A percentile compares a stretch with the other conserved stretches of the same genome.
Conservation (phyloP, 2,113 vertebrate genomes). For the Theristicus caerulescens region DNA sequence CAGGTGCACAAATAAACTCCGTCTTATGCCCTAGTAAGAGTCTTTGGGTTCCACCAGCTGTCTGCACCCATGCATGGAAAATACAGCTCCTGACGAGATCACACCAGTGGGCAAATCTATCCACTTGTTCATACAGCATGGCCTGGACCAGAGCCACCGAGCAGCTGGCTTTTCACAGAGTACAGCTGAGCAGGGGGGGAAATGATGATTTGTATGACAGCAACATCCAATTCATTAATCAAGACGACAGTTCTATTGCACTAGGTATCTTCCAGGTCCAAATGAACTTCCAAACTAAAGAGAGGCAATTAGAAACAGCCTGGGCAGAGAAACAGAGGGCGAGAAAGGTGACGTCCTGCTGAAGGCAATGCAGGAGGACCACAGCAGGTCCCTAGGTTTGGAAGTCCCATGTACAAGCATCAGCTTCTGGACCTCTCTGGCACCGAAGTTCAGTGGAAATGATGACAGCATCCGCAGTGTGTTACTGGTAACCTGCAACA, state of each 20-base stretch:
- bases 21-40: background rate
- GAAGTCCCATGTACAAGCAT: background rate
- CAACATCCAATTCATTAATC: background rate
- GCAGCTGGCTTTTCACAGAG: background rate
- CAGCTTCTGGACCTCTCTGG: background rate
- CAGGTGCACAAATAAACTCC: slow-evolving; percentile 1
- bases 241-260: background rate
- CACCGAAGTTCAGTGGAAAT: accelerated
- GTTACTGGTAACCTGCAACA: background rate
- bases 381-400: background rate
- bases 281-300: background rate
- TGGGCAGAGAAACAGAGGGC: background rate
- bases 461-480: accelerated
- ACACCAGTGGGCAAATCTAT: background rate
- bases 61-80: background rate
- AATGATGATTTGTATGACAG: background rate
- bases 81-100: background rate
- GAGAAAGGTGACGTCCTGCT: background rate
- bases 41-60: background rate
- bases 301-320: background rate
- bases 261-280: background rate
- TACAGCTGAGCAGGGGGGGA: background rate
- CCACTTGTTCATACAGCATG: background rate
- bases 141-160: background rate
- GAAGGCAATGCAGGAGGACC: background rate